Evolutionary conservation across 2,113 vertebrate species (phyloP).

Genomic region (Hippopotamus amphibius): DNA sequence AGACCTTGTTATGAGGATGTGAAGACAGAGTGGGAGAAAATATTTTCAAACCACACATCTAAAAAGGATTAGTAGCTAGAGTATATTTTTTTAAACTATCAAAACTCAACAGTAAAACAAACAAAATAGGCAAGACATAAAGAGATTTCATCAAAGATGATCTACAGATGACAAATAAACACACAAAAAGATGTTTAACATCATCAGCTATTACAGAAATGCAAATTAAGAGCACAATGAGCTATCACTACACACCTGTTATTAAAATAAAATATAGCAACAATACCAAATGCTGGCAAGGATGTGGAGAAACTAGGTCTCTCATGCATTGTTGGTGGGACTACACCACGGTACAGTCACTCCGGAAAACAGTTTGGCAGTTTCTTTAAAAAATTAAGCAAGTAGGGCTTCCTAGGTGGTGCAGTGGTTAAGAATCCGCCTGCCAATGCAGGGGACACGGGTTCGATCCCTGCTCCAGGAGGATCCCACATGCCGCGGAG

Average conservation of each 20-base stretch:
- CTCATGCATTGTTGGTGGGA: background rate
- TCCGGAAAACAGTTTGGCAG: slow-evolving; percentile 17
- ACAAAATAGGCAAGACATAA: background rate
- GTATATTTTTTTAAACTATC: background rate
- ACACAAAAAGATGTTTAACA: background rate
- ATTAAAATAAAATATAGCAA: slow-evolving; percentile 14
- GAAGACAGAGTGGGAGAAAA: background rate
- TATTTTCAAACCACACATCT: slow-evolving; percentile 4
- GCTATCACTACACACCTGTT: background rate
- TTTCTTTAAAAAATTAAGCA: slow-evolving; percentile 42
- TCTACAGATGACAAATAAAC: background rate
- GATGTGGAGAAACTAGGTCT: background rate
- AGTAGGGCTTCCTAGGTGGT: too few relatives aligned
- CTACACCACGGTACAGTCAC: background rate
- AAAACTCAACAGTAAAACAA: background rate
- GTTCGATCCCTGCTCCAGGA: too few relatives aligned
- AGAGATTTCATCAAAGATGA: background rate
- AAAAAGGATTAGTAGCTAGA: background rate
- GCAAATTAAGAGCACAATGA: slow-evolving; percentile 8
- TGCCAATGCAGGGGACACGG: too few relatives aligned
- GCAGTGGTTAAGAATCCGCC: too few relatives aligned
- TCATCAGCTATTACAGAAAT: background rate
- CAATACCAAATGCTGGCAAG: background rate
- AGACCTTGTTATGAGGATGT: background rate
- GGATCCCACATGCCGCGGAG: too few relatives aligned